These are phyloP conservation scores for Aurelia sp. DNA, from an alignment of 30 jellyfish, hydroid and myxozoan genomes.

Conservation along the genomic window DNA sequence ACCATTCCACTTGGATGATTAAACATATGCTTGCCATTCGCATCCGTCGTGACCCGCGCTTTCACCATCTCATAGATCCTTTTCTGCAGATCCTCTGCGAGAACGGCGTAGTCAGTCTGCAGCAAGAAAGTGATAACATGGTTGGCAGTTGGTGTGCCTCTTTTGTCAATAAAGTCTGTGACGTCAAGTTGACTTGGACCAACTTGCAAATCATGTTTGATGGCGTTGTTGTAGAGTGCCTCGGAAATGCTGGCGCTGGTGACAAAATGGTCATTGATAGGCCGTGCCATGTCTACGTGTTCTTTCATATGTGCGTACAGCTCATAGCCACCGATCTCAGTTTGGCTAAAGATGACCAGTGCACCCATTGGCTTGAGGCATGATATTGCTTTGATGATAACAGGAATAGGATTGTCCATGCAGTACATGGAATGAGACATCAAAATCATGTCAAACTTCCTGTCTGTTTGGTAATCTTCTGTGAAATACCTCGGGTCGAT, in stretches of 20 bases:
- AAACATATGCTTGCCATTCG: constrained; percentile 13
- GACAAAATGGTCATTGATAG: constrained; percentile 11
- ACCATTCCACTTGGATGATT: constrained; percentile 42
- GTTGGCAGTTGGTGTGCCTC: constrained; percentile 2
- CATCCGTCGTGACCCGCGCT: not conserved
- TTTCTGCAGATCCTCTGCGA: not conserved
- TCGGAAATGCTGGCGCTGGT: constrained; percentile 2
- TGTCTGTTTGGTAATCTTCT: constrained; percentile 15
- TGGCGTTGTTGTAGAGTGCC: not conserved
- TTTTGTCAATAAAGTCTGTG: constrained; percentile 25
- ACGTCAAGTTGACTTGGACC: constrained; percentile 30
- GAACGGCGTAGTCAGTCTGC: constrained; percentile 40
- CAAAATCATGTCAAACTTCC: constrained; percentile 42
- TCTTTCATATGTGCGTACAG: constrained; percentile 2
- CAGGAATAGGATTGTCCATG: constrained; percentile 5
- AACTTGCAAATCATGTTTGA: not conserved
- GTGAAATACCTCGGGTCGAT: constrained; percentile 21
- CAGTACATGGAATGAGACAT: constrained; percentile 54
- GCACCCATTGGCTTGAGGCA: constrained; percentile 21
- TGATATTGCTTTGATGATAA: constrained; percentile 30
- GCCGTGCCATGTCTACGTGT: not conserved
- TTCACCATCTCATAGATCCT: constrained; percentile 17
- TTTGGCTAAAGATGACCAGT: constrained; percentile 7
- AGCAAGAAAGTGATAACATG: constrained; percentile 26
- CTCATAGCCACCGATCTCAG: constrained; percentile 24